phyloP scores from a whole-genome alignment of 1,140 invertebrate genomes.

The Ceratitis capitata region DNA sequence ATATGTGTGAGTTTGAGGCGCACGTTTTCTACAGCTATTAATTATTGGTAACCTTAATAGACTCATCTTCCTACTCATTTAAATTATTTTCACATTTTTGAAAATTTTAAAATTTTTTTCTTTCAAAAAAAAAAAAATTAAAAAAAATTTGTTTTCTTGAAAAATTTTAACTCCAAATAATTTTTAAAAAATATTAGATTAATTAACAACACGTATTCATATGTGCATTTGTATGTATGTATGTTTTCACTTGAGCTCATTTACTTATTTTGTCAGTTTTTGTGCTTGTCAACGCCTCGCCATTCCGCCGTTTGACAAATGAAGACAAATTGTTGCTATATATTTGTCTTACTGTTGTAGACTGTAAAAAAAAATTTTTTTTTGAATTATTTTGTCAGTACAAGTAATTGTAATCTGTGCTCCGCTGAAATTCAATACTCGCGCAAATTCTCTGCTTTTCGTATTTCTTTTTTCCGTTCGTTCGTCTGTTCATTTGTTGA shows the following conservation, averaged over 20 bases:
- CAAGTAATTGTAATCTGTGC: no score
- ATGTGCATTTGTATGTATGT: not conserved
- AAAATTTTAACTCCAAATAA: not conserved
- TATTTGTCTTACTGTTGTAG: not conserved
- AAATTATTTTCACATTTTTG: constrained; percentile 4
- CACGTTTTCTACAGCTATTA: not conserved
- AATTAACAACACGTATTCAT: not conserved
- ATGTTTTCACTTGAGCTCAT: not conserved
- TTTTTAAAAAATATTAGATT: not conserved
- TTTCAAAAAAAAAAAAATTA: no score
- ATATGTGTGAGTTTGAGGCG: not conserved
- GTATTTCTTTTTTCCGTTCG: not conserved
- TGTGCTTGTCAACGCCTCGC: not conserved
- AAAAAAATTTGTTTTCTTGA: not conserved
- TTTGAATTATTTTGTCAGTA: no score
- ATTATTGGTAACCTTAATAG: no score
- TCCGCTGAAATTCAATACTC: not conserved
- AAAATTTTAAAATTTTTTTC: not conserved
- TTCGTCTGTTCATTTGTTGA: not conserved
- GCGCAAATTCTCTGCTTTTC: not conserved
- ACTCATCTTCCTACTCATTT: not conserved
- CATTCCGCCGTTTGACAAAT: not conserved
- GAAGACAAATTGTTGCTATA: not conserved
- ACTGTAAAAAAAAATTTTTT: no score
- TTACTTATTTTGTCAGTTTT: constrained; percentile 14